Evolutionary conservation across 1,140 invertebrate genomes (phyloP).

Genomic region (Stenopsyche tienmushanensis): DNA sequence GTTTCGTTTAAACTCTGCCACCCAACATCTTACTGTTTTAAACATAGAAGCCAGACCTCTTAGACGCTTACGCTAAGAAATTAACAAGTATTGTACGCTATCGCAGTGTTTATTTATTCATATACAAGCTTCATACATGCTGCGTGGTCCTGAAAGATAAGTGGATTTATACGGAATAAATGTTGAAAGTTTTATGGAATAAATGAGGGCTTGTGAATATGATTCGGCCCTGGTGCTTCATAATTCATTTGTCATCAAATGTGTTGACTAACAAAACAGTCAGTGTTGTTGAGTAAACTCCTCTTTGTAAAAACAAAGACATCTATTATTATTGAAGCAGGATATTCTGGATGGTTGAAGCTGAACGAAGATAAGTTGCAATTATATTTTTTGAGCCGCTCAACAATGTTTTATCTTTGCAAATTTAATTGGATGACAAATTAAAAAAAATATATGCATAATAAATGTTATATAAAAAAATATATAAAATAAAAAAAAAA

Average conservation of each 20-base stretch:
- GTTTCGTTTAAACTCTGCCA: too few relatives aligned
- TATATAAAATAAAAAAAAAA: background rate
- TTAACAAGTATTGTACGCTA: background rate
- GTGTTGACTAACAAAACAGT: constrained; percentile 34
- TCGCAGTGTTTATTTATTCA: background rate
- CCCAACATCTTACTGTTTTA: too few relatives aligned
- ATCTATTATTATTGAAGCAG: constrained; percentile 13
- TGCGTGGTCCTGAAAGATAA: background rate
- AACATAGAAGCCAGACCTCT: background rate
- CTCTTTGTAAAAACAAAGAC: constrained; percentile 13
- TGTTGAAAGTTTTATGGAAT: background rate
- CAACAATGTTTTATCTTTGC: background rate
- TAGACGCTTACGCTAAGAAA: background rate
- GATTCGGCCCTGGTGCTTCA: constrained; percentile 9
- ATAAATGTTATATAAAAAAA: background rate
- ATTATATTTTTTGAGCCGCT: background rate
- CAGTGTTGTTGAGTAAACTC: constrained; percentile 8
- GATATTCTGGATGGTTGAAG: background rate
- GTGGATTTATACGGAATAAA: background rate
- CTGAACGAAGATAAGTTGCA: background rate
- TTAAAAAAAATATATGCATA: background rate
- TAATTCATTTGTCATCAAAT: constrained; percentile 40
- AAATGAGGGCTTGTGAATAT: too few relatives aligned
- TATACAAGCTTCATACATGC: background rate
- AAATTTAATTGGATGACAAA: background rate